These are phyloP conservation scores for Aproaerema taeniolella DNA, from an alignment of 2,888 invertebrate species.

Conservation along the genomic window DNA sequence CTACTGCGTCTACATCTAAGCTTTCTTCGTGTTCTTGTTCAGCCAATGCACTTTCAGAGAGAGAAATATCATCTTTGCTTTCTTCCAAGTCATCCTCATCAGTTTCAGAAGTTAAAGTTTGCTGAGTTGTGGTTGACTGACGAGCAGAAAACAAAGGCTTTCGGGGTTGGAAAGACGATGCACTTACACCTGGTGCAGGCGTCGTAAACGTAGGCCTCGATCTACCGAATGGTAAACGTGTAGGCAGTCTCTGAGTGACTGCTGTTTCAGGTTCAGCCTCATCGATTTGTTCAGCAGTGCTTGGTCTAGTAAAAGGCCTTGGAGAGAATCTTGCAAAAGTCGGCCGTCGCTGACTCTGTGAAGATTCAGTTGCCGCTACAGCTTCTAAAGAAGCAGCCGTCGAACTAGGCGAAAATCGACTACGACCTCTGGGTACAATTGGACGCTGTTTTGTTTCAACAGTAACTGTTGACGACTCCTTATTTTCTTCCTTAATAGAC, in stretches of 20 bases:
- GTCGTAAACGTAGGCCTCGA: slow-evolving; percentile 28
- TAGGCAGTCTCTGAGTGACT: slow-evolving; percentile 35
- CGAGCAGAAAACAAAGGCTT: slow-evolving; percentile 50
- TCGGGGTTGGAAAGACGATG: slow-evolving; percentile 37
- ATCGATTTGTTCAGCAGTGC: slow-evolving; percentile 23
- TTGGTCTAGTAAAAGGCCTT: slow-evolving; percentile 53
- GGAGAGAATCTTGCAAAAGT: slow-evolving; percentile 62
- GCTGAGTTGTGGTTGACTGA: slow-evolving; percentile 43
- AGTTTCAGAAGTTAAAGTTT: slow-evolving; percentile 29
- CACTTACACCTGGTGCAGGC: slow-evolving; percentile 20
- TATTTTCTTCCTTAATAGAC: slow-evolving; percentile 45
- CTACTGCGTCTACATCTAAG: slow-evolving; percentile 34
- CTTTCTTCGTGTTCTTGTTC: slow-evolving; percentile 62
- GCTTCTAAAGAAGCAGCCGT: slow-evolving; percentile 39
- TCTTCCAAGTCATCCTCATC: slow-evolving; percentile 52
- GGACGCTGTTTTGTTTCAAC: slow-evolving; percentile 50
- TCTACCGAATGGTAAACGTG: slow-evolving; percentile 49
- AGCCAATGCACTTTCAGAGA: slow-evolving; percentile 70
- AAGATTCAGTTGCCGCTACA: slow-evolving; percentile 29
- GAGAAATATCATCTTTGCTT: slow-evolving; percentile 55
- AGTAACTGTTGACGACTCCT: slow-evolving; percentile 61
- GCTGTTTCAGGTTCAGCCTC: slow-evolving; percentile 27
- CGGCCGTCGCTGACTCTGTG: slow-evolving; percentile 41
- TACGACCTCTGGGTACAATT: slow-evolving; percentile 52
- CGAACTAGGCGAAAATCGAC: slow-evolving; percentile 43